Percentiles rank a stretch among this genome's conserved stretches.
These are phyloP conservation scores for Falcaria lacertinaria DNA, from an alignment of 2,888 invertebrate species.

Conservation along the genomic window DNA sequence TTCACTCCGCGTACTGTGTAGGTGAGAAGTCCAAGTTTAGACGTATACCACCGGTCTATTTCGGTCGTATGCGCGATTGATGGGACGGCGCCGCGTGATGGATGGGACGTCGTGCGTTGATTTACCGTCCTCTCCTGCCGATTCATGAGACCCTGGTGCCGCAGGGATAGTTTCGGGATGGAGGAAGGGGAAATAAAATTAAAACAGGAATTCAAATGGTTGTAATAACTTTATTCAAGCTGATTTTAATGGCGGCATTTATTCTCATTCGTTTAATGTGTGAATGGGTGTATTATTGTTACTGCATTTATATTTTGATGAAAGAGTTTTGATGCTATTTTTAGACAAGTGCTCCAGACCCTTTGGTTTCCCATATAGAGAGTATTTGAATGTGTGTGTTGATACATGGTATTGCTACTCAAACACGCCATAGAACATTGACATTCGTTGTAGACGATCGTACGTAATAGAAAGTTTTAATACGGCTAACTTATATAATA, in stretches of 20 bases:
- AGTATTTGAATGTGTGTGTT: no score
- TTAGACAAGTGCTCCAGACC: no score
- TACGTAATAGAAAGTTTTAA: no score
- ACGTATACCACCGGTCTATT: constrained; percentile 53
- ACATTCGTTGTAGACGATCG: no score
- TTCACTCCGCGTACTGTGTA: constrained; percentile 24
- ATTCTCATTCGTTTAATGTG: constrained; percentile 12
- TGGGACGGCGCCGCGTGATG: constrained; percentile 65
- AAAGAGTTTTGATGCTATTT: not conserved
- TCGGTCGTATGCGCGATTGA: constrained; percentile 59
- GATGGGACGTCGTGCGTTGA: constrained; percentile 61
- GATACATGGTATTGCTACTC: no score
- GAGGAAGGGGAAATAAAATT: constrained; percentile 29
- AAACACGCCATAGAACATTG: no score
- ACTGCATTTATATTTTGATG: not conserved
- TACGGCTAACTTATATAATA: no score
- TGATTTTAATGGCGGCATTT: constrained; percentile 10
- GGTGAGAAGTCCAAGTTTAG: constrained; percentile 48
- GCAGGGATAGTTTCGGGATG: constrained; percentile 18
- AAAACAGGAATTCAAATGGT: constrained; percentile 30
- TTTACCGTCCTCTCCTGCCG: constrained; percentile 60
- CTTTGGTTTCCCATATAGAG: no score
- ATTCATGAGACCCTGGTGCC: constrained; percentile 62
- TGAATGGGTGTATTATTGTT: not conserved
- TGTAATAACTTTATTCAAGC: constrained; percentile 26